Evolutionary conservation across 2,888 invertebrate genomes (phyloP).

Genomic region (Drosophila tanythrix): DNA sequence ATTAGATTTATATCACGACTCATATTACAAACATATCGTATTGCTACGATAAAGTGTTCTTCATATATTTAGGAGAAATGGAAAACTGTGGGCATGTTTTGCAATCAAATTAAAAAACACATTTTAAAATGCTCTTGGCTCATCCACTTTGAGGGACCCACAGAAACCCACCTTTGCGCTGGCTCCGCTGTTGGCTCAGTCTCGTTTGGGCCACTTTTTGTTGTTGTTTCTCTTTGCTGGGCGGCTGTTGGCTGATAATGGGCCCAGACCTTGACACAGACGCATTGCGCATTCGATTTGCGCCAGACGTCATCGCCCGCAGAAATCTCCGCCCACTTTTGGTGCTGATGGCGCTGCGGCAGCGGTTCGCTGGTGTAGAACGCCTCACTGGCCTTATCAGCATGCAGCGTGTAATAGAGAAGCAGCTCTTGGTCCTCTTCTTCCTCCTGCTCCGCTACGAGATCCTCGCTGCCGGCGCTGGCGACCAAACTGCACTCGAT

Average conservation of each 20-base stretch:
- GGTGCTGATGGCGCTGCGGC: constrained; percentile 88
- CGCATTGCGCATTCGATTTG: constrained; percentile 85
- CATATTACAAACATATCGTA: not conserved
- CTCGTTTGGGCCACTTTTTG: constrained; percentile 38
- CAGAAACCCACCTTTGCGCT: constrained; percentile 12
- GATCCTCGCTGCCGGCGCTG: constrained; percentile 10
- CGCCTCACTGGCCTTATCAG: constrained; percentile 92
- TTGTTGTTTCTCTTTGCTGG: not conserved
- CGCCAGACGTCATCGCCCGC: constrained; percentile 86
- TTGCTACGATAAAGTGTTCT: not conserved
- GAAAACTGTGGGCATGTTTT: not conserved
- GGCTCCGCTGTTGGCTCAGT: constrained; percentile 38
- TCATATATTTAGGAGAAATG: not conserved
- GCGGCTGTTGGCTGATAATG: constrained; percentile 50
- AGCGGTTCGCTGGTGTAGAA: constrained; percentile 93
- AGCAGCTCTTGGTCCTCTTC: constrained; percentile 80
- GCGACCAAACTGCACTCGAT: constrained; percentile 74
- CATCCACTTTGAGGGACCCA: not conserved
- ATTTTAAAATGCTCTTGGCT: not conserved
- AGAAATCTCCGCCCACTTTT: constrained; percentile 92
- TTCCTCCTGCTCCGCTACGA: constrained; percentile 14
- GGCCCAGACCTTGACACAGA: constrained; percentile 84
- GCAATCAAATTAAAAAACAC: not conserved
- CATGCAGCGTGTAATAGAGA: constrained; percentile 92
- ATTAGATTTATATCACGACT: not conserved